Conservation (phyloP, 2,797 vertebrate genomes). For the Poeciliopsis turneri region DNA sequence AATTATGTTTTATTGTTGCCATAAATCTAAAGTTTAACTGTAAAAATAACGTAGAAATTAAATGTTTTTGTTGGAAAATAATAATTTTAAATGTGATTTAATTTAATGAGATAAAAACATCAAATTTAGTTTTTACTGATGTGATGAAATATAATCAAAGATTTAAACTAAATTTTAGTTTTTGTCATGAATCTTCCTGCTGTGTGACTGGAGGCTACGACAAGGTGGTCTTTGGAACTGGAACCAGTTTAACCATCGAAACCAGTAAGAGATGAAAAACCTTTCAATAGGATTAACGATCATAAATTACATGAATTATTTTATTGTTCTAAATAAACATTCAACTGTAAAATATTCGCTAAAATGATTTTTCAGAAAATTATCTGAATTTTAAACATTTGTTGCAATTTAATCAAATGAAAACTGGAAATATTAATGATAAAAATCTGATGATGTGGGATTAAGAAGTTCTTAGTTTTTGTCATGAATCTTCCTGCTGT, state of each 20-base stretch:
- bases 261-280: not conserved
- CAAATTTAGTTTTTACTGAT: not conserved
- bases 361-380: no score
- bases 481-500: not conserved
- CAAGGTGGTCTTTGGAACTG: not conserved
- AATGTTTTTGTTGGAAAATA: not conserved
- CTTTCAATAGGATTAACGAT: no score
- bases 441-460: not conserved
- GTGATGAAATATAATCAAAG: not conserved
- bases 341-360: no score
- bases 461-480: not conserved
- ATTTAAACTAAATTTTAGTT: not conserved
- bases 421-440: no score
- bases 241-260: constrained; percentile 1
- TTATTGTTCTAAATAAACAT: no score
- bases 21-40: not conserved
- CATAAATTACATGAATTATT: no score
- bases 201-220: not conserved
- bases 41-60: not conserved
- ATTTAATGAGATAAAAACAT: not conserved
- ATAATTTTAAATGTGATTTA: not conserved
- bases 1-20: not conserved
- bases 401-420: no score
- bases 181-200: not conserved
- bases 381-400: no score